These are phyloP conservation scores for Brachionus manjavacas DNA, from an alignment of 1,140 invertebrate genomes.

Conservation along the genomic window DNA sequence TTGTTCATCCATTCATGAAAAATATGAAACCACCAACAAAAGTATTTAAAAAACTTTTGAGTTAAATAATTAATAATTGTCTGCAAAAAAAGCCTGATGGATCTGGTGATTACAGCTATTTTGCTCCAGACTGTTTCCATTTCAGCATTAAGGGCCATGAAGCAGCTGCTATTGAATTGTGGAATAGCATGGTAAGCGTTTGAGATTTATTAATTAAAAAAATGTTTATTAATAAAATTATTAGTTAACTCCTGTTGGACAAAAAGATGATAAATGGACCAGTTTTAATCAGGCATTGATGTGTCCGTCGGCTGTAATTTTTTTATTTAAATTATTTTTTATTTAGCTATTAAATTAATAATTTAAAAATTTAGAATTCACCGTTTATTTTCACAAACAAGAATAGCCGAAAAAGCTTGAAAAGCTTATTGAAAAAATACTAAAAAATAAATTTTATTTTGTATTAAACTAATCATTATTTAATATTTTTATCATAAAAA, in stretches of 20 bases:
- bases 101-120: conserved; percentile 18
- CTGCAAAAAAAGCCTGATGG: not conserved
- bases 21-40: conserved; percentile 25
- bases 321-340: no score
- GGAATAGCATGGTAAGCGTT: conserved; percentile 23
- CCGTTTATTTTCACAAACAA: conserved; percentile 1
- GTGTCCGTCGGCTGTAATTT: not conserved
- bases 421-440: not conserved
- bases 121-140: conserved; percentile 42
- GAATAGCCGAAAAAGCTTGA: not conserved
- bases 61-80: not conserved
- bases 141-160: conserved; percentile 34
- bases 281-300: not conserved
- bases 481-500: not conserved
- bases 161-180: conserved; percentile 32
- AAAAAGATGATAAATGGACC: not conserved
- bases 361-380: not conserved
- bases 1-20: conserved; percentile 59
- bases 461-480: not conserved
- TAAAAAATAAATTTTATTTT: no score
- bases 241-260: not conserved
- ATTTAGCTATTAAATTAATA: no score
- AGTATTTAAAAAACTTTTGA: not conserved
- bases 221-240: not conserved
- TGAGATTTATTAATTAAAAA: not conserved